phyloP scores from a whole-genome alignment of 2,113 vertebrate species.

The Gopherus evgoodei region DNA sequence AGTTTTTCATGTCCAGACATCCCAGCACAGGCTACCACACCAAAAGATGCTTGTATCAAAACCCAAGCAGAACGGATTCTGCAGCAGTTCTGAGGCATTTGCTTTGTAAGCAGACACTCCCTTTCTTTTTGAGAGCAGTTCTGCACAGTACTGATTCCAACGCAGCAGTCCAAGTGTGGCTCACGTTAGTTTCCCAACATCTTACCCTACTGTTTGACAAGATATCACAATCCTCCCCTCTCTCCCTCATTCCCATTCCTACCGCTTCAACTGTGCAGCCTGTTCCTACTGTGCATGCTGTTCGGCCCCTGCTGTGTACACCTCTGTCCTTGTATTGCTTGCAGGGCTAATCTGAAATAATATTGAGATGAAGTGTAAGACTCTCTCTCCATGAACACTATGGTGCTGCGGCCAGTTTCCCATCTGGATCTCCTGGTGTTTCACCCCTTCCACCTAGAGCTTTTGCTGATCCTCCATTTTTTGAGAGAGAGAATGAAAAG shows the following conservation, averaged over 20 bases:
- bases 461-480: constrained; percentile 3
- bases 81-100: background rate
- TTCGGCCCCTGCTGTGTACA: background rate
- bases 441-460: background rate
- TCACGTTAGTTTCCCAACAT: background rate
- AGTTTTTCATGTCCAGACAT: background rate
- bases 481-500: background rate
- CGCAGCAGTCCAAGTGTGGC: constrained; percentile 15
- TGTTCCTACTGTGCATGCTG: constrained; percentile 47
- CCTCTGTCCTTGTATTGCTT: background rate
- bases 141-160: constrained; percentile 39
- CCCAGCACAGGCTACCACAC: background rate
- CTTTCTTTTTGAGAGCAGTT: constrained; percentile 7
- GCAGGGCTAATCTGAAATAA: background rate
- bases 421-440: background rate
- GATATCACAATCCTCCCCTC: constrained; percentile 1
- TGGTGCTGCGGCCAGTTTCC: constrained; percentile 31
- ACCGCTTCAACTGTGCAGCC: constrained; percentile 37
- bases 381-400: background rate
- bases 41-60: background rate
- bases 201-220: constrained; percentile 4
- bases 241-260: background rate
- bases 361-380: constrained; percentile 1
- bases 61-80: background rate
- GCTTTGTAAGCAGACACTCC: background rate